phyloP scores from a whole-genome alignment of 2,888 invertebrate genomes.

The Elegia similella region DNA sequence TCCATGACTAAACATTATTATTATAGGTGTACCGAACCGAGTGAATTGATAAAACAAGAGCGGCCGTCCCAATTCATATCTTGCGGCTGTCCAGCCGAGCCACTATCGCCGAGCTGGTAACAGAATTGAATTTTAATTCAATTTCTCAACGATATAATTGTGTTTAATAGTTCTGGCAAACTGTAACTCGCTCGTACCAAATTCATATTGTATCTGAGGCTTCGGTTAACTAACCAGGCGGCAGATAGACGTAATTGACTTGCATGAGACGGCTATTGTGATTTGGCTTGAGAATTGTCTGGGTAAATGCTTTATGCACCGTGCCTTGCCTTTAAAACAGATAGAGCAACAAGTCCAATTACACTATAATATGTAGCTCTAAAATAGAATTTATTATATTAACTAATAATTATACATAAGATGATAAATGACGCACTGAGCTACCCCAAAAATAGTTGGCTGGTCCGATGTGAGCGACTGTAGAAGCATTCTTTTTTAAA shows the following conservation, averaged over 20 bases:
- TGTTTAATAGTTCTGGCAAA: conserved; percentile 60
- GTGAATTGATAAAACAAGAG: conserved; percentile 16
- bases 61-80: conserved; percentile 18
- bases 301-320: conserved; percentile 18
- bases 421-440: too few species aligned
- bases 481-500: too few species aligned
- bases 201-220: conserved; percentile 70
- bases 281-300: conserved; percentile 51
- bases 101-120: conserved; percentile 31
- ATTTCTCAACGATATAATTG: conserved; percentile 57
- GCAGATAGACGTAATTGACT: conserved; percentile 76
- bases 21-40: conserved; percentile 1
- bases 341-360: background rate
- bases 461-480: too few species aligned
- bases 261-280: conserved; percentile 72
- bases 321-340: background rate
- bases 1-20: background rate
- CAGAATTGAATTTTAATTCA: conserved; percentile 62
- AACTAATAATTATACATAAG: too few species aligned
- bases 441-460: too few species aligned
- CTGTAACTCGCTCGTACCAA: conserved; percentile 57
- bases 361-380: background rate
- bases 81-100: conserved; percentile 15
- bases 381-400: too few species aligned
- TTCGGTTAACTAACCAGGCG: conserved; percentile 70